Percentiles rank a stretch among this genome's conserved stretches.
These are phyloP conservation scores for Drosophila rubida DNA, from an alignment of 2,888 invertebrate species.

Conservation along the genomic window DNA sequence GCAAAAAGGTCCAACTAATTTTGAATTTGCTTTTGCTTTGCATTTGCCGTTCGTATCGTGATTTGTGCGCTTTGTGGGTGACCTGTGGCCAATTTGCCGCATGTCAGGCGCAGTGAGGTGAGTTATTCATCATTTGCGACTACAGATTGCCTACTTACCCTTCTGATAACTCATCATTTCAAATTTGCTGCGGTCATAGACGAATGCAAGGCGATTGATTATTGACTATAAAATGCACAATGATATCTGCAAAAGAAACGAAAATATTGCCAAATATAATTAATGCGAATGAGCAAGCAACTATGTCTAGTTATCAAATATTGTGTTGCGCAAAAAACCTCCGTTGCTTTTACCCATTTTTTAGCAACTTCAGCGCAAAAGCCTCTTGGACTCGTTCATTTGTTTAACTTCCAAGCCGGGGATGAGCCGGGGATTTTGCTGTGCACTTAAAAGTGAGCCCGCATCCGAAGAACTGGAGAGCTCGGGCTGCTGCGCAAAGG, in stretches of 20 bases:
- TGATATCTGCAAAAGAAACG: slow-evolving; percentile 54
- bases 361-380: slow-evolving; percentile 40
- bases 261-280: slow-evolving; percentile 5
- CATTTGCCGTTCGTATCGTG: slow-evolving; percentile 36
- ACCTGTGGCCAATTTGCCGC: slow-evolving; percentile 37
- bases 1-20: slow-evolving; percentile 31
- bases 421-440: slow-evolving; percentile 40
- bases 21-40: slow-evolving; percentile 31
- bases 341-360: slow-evolving; percentile 1
- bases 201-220: slow-evolving; percentile 30
- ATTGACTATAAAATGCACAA: slow-evolving; percentile 27
- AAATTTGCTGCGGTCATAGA: slow-evolving; percentile 57
- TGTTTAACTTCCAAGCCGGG: slow-evolving; percentile 58
- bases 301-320: not conserved
- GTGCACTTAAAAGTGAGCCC: slow-evolving; percentile 69
- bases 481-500: slow-evolving; percentile 7
- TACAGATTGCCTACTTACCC: slow-evolving; percentile 76
- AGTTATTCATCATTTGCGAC: slow-evolving; percentile 21
- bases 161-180: slow-evolving; percentile 84
- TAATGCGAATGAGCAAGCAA: not conserved
- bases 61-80: slow-evolving; percentile 31
- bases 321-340: too few species aligned
- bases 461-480: slow-evolving; percentile 42
- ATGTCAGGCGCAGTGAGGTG: slow-evolving; percentile 56
- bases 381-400: slow-evolving; percentile 61